phyloP scores from a whole-genome alignment of 1,140 invertebrate genomes.

The Seison nebaliae region DNA sequence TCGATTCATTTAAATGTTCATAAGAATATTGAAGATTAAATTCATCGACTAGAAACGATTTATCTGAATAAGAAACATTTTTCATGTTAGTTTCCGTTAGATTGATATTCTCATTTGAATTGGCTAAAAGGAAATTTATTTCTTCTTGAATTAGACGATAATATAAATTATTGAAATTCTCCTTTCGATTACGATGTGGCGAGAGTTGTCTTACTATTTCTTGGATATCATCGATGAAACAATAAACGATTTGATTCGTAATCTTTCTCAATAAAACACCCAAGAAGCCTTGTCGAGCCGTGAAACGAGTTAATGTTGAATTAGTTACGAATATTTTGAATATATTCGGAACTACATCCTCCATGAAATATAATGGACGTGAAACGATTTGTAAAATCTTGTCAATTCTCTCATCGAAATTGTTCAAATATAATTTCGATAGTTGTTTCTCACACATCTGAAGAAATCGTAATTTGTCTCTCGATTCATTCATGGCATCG shows the following conservation, averaged over 20 bases:
- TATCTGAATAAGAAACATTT: too few species aligned
- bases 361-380: slow-evolving; percentile 21
- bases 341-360: slow-evolving; percentile 22
- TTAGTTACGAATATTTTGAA: slow-evolving; percentile 23
- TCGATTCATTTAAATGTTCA: too few species aligned
- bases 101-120: too few species aligned
- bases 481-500: slow-evolving; percentile 27
- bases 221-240: slow-evolving; percentile 26
- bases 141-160: too few species aligned
- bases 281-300: slow-evolving; percentile 24
- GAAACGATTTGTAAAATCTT: too few species aligned
- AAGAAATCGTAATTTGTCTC: slow-evolving; percentile 27
- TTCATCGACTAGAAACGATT: too few species aligned
- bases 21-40: too few species aligned
- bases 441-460: slow-evolving; percentile 23
- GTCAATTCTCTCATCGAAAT: slow-evolving; percentile 5
- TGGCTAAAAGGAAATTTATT: too few species aligned
- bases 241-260: background rate
- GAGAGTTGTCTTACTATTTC: slow-evolving; percentile 20
- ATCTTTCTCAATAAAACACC: slow-evolving; percentile 25
- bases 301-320: slow-evolving; percentile 25
- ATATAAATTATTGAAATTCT: too few species aligned
- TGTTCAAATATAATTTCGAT: slow-evolving; percentile 20
- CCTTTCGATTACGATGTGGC: too few species aligned
- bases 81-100: too few species aligned